Evolutionary conservation across 2,113 vertebrate species (phyloP), one percentile per base, ranked within the genome.

Genomic region (Oncorhynchus masou): DNA sequence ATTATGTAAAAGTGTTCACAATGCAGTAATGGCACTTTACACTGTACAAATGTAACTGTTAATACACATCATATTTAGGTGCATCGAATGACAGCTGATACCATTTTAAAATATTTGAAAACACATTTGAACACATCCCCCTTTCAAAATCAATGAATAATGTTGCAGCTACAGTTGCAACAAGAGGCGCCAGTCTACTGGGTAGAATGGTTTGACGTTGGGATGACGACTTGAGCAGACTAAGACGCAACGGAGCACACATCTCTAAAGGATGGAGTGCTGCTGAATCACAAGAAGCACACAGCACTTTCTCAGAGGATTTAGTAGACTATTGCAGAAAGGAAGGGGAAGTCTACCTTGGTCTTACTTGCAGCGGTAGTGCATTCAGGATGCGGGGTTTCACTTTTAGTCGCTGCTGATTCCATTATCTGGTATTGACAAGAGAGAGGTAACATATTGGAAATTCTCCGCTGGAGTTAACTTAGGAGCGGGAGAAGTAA

Each of bases 241-340:
- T 75, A 24, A 54, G 72, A 73, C 24, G 68, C 75, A 62, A 67
- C 59, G 74, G 77, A 82, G 70, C 76, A 78, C 57, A 64, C 70
- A 29, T 83, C 74, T 83, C 76, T 81, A 80, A 66, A 77, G 75
- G 74, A 90, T 87, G 88, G 88, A 87, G 76, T 69, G 71, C 39
- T 78, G 73, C 48, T 45, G 39, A 70, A 71, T 16, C 13, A 68
- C 12, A 3, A 65, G 73, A 65, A 81, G 74, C 71, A 70, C 66
- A 2, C 62, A 77, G 81, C 83, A 25, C 66, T 45, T 45, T 45
- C 9, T 71, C 78, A 62, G 77, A 83, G 72, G 79, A 80, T 51
- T 25, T 51, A 15, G 45, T 51, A 45, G 39, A 11, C 39, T 12
- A 3, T 3, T 87, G 87, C 86, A 60, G 68, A 81, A 85, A 81